A percentile compares a stretch with the other conserved stretches of the same genome.
Conservation (phyloP, 2,797 vertebrate genomes). For the Mionectes olivaceus region DNA sequence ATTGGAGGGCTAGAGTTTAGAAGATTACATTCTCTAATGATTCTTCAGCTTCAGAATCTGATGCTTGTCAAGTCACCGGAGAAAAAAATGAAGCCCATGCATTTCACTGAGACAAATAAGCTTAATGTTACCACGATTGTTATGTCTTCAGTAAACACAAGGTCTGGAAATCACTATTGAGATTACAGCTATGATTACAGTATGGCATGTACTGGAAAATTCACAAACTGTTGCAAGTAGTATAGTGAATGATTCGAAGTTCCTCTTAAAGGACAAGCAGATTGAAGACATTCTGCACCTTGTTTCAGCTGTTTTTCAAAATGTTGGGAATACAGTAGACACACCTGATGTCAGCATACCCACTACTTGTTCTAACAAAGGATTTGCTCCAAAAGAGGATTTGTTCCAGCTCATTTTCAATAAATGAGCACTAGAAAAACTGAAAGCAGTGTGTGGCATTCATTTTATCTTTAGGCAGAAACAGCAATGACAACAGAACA, state of each 20-base stretch:
- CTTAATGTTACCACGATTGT: neutral
- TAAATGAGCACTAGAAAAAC: neutral
- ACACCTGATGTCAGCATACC: neutral
- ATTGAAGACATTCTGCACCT: neutral
- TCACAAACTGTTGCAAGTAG: neutral
- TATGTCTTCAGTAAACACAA: neutral
- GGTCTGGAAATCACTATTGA: neutral
- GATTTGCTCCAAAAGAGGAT: neutral
- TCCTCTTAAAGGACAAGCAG: neutral
- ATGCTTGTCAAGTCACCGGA: neutral
- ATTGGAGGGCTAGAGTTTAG: neutral
- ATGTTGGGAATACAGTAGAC: neutral
- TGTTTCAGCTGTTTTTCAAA: neutral
- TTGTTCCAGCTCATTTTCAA: neutral
- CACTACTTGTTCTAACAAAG: neutral
- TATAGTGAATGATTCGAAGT: neutral
- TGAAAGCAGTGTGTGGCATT: neutral
- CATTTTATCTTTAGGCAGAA: neutral
- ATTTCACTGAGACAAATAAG: neutral
- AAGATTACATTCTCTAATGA: neutral
- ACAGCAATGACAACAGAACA: neutral
- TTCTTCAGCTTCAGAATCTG: neutral
- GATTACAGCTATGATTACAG: neutral
- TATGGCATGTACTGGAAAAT: neutral
- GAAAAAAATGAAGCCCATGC: neutral